These are phyloP conservation scores for Notarius lentiginosus DNA, from an alignment of 2,113 vertebrate genomes.

Conservation along the genomic window DNA sequence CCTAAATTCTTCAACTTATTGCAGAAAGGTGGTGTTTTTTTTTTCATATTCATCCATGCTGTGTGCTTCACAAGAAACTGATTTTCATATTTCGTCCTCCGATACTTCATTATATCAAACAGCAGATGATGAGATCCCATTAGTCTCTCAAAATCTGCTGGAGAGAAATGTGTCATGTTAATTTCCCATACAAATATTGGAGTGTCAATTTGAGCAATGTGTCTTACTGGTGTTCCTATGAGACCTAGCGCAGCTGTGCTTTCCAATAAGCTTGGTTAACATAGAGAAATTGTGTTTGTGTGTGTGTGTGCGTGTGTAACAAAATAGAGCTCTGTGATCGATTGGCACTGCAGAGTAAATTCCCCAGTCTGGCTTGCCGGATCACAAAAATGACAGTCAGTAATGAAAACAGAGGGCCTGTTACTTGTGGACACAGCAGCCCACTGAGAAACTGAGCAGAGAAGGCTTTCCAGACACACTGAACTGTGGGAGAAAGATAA, in stretches of 20 bases:
- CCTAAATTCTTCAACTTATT: neutral
- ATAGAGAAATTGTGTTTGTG: constrained; percentile 10
- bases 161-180: constrained; percentile 27
- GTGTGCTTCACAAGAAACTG: neutral
- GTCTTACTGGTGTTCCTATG: constrained; percentile 2
- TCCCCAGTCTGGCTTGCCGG: constrained; percentile 3
- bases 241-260: constrained; percentile 34
- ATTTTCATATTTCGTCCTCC: constrained; percentile 9
- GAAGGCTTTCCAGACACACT: neutral
- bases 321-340: constrained; percentile 31
- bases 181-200: constrained; percentile 31
- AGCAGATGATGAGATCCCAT: constrained; percentile 41
- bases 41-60: neutral
- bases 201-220: constrained; percentile 24
- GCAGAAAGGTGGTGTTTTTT: neutral
- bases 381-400: constrained; percentile 32
- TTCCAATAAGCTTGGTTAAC: constrained; percentile 31
- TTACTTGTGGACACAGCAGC: neutral
- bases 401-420: constrained; percentile 41
- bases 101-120: constrained; percentile 39
- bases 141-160: constrained; percentile 26
- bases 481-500: neutral
- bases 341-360: constrained; percentile 35
- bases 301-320: constrained; percentile 1
- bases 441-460: neutral